Conservation (phyloP, 2,797 vertebrate genomes). For the Gobionotothen gibberifrons region DNA sequence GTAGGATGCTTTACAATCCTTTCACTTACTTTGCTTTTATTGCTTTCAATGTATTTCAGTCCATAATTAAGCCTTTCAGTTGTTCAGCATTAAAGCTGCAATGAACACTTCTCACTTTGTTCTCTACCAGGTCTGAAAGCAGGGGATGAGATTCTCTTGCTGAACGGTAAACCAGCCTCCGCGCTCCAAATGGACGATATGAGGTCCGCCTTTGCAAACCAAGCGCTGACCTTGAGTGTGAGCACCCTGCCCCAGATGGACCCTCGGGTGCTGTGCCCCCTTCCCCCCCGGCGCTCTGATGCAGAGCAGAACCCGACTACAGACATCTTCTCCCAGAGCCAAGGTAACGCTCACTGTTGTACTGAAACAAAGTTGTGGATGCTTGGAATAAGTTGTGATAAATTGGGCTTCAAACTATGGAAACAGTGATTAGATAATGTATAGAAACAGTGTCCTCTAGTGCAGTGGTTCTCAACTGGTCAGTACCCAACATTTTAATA, state of each 20-base stretch:
- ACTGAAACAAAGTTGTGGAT: background rate
- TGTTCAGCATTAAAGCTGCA: background rate
- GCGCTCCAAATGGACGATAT: slow-evolving; percentile 87
- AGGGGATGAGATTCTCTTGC: slow-evolving; percentile 91
- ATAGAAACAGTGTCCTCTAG: slow-evolving; percentile 26
- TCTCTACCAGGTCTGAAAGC: slow-evolving; percentile 86
- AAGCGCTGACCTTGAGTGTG: slow-evolving; percentile 85
- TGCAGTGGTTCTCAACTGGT: too few relatives aligned
- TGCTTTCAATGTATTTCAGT: background rate
- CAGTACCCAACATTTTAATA: too few relatives aligned
- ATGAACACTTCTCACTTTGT: background rate
- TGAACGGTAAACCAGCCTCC: slow-evolving; percentile 88
- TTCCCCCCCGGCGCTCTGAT: slow-evolving; percentile 87
- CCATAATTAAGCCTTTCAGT: background rate
- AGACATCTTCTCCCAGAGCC: slow-evolving; percentile 86
- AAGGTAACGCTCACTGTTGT: slow-evolving; percentile 80
- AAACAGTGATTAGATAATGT: background rate
- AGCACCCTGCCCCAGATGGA: slow-evolving; percentile 85
- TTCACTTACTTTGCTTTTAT: background rate
- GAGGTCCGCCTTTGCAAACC: slow-evolving; percentile 87
- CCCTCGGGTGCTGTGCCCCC: slow-evolving; percentile 69
- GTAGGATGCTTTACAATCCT: slow-evolving; percentile 19
- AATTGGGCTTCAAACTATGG: background rate
- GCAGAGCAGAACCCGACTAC: slow-evolving; percentile 70
- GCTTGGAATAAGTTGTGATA: background rate